Conservation (phyloP, 2,797 vertebrate species). For the Balearica regulorum region DNA sequence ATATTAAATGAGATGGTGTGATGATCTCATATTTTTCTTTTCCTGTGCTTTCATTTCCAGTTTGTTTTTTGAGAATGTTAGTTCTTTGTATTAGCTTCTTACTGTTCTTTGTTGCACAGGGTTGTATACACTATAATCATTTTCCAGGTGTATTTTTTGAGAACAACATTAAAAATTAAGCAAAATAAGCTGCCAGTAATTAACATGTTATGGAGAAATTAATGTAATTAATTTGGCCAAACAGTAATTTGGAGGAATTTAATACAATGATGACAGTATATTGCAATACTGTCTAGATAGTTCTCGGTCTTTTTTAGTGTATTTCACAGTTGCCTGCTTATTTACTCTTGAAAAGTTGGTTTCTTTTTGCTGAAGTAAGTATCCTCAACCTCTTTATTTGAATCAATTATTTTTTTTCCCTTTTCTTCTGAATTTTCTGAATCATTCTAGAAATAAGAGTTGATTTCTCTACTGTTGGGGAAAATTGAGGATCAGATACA, state of each 20-base stretch:
- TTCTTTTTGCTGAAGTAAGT: neutral
- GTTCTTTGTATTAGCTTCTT: neutral
- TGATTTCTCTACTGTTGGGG: neutral
- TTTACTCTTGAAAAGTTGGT: neutral
- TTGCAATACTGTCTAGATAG: neutral
- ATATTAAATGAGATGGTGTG: neutral
- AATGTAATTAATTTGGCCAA: neutral
- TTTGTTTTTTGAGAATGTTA: neutral
- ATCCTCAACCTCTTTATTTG: neutral
- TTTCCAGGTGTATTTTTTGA: neutral
- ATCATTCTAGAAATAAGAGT: neutral
- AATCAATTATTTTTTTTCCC: neutral
- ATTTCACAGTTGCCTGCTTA: neutral
- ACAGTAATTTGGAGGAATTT: neutral
- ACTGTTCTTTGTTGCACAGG: neutral
- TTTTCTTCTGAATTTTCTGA: neutral
- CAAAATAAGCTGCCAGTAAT: neutral
- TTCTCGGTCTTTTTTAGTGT: neutral
- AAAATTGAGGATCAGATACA: neutral
- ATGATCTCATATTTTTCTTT: neutral
- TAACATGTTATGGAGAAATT: neutral
- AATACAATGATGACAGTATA: neutral
- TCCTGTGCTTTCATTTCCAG: neutral
- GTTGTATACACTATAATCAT: neutral
- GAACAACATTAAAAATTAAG: neutral